Percentiles rank a stretch among this genome's conserved stretches.
Evolutionary conservation across 2,113 vertebrate species (phyloP).

Genomic region (Notothenia coriiceps): DNA sequence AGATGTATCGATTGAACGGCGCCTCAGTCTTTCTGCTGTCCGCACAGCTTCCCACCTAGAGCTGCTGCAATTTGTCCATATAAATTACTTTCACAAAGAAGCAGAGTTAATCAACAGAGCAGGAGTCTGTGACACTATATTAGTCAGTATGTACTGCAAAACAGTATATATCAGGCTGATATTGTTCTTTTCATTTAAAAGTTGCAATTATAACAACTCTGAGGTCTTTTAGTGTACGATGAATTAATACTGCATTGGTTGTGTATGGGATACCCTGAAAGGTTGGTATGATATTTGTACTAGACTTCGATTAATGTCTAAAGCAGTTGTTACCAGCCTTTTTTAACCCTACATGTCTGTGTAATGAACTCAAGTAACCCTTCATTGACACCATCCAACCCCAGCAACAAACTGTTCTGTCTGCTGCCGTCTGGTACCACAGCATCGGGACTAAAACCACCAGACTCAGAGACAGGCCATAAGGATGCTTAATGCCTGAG

Average conservation of each 20-base stretch:
- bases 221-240: neutral
- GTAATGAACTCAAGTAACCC: no score
- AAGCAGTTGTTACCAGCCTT: neutral
- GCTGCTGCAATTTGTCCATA: conserved; percentile 37
- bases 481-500: no score
- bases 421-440: no score
- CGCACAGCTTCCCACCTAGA: neutral
- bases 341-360: neutral
- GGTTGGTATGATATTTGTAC: neutral
- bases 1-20: conserved; percentile 26
- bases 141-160: conserved; percentile 11
- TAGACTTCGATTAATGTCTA: neutral
- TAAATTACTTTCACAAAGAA: conserved; percentile 23
- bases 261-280: neutral
- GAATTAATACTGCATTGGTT: neutral
- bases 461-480: no score
- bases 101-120: conserved; percentile 29
- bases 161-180: neutral
- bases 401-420: no score
- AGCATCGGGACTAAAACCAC: no score
- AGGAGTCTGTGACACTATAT: neutral
- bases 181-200: neutral
- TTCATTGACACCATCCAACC: no score
- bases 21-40: conserved; percentile 13
- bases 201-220: neutral